Evolutionary conservation across 2,113 vertebrate species (phyloP).

Genomic region (Pelmatolapia mariae): DNA sequence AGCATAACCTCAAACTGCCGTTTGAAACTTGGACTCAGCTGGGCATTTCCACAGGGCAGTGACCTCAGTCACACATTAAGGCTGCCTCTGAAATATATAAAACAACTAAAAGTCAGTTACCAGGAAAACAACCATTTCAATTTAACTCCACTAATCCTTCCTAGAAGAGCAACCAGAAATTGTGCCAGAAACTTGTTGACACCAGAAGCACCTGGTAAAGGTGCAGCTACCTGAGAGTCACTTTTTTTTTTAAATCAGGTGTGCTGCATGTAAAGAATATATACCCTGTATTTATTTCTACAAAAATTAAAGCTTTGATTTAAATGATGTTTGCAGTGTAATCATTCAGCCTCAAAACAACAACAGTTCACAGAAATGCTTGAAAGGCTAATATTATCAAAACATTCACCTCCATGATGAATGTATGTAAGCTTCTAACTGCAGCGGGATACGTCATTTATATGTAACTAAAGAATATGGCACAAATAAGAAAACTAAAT

Average conservation of each 20-base stretch:
- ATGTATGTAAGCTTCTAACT: neutral
- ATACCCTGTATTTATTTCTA: neutral
- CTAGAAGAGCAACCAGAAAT: neutral
- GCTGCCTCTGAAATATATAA: neutral
- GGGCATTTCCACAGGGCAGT: neutral
- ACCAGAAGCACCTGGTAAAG: neutral
- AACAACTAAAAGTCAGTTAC: neutral
- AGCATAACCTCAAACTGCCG: neutral
- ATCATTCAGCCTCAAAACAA: neutral
- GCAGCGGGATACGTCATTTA: neutral
- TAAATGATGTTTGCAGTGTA: neutral
- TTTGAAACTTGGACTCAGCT: neutral
- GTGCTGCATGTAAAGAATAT: neutral
- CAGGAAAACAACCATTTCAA: neutral
- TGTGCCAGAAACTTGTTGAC: neutral
- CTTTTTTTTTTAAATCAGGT: neutral
- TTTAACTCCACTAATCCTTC: neutral
- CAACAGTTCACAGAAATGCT: rapidly evolving
- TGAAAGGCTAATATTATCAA: neutral
- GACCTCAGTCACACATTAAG: neutral
- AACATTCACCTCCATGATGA: neutral
- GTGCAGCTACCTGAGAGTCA: neutral
- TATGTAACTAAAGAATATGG: neutral
- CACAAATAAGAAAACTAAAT: neutral
- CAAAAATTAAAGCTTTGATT: neutral